Conservation (phyloP, 2,113 vertebrate genomes). For the Pipa parva region DNA sequence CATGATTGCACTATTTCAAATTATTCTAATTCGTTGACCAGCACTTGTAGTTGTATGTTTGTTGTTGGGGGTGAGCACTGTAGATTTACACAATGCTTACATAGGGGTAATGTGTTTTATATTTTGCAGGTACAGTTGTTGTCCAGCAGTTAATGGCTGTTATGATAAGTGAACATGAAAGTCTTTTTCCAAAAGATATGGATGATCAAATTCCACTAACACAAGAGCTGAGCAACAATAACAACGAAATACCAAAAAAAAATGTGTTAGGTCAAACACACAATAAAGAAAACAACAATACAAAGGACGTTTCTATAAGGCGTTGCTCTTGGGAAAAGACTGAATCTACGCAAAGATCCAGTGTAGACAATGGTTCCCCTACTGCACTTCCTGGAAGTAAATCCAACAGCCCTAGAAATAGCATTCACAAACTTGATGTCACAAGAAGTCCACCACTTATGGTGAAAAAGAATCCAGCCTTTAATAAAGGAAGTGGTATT, state of each 20-base stretch:
- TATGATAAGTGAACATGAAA: slow-evolving; percentile 84
- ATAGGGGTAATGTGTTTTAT: neutral
- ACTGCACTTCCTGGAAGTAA: slow-evolving; percentile 60
- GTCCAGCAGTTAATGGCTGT: slow-evolving; percentile 96
- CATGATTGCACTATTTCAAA: no score
- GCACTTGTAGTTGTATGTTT: no score
- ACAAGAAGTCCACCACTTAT: slow-evolving; percentile 81
- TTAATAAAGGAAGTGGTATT: slow-evolving; percentile 92
- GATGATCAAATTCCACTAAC: slow-evolving; percentile 59
- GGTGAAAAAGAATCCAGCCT: slow-evolving; percentile 92
- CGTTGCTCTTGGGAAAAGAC: slow-evolving; percentile 84
- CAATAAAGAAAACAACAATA: slow-evolving; percentile 86
- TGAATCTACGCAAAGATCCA: slow-evolving; percentile 71
- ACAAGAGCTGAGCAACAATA: slow-evolving; percentile 76
- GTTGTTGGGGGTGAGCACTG: no score
- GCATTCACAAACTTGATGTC: slow-evolving; percentile 73
- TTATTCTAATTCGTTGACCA: no score
- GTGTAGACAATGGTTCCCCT: slow-evolving; percentile 69
- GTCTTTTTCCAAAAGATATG: slow-evolving; percentile 76
- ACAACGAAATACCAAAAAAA: slow-evolving; percentile 73
- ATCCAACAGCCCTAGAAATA: slow-evolving; percentile 76
- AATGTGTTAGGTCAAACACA: slow-evolving; percentile 60
- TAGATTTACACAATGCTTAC: neutral
- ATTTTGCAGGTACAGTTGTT: slow-evolving; percentile 78
- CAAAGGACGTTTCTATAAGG: slow-evolving; percentile 57